Percentiles rank a stretch among this genome's conserved stretches.
These are phyloP conservation scores for Apodemus sylvaticus DNA, from an alignment of 2,113 vertebrate genomes.

Conservation along the genomic window DNA sequence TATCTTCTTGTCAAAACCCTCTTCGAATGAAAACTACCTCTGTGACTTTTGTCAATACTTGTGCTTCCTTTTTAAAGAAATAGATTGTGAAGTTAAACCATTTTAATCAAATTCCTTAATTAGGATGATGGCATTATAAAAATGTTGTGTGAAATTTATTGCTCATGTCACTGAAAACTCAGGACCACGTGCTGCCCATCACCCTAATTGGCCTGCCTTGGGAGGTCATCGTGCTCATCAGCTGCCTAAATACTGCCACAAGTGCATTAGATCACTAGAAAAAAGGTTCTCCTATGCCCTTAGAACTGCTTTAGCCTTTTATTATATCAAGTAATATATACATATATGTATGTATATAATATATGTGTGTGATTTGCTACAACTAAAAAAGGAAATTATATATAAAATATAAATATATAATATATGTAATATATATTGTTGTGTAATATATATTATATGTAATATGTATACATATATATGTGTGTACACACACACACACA, in stretches of 20 bases:
- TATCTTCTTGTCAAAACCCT: background rate
- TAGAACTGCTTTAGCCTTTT: slow-evolving; percentile 26
- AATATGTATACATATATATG: no score
- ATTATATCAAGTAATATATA: slow-evolving; percentile 30
- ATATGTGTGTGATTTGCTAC: background rate
- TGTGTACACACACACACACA: no score
- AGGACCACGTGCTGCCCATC: background rate
- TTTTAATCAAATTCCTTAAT: background rate
- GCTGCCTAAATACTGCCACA: background rate
- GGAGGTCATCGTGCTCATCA: background rate
- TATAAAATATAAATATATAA: no score
- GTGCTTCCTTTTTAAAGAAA: slow-evolving; percentile 18
- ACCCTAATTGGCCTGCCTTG: background rate
- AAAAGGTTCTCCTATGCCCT: slow-evolving; percentile 25
- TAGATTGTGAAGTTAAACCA: background rate
- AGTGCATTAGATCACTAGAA: background rate
- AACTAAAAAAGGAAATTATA: background rate
- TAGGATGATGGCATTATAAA: background rate
- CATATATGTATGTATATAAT: background rate
- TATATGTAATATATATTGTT: no score
- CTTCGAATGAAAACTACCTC: background rate
- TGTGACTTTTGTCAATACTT: background rate
- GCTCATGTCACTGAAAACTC: background rate
- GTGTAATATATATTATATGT: no score
- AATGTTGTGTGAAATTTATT: slow-evolving; percentile 17